Percentiles rank a stretch among this genome's conserved stretches.
Conservation (phyloP, 1,140 invertebrate genomes). For the Cyrtorhinus lividipennis region DNA sequence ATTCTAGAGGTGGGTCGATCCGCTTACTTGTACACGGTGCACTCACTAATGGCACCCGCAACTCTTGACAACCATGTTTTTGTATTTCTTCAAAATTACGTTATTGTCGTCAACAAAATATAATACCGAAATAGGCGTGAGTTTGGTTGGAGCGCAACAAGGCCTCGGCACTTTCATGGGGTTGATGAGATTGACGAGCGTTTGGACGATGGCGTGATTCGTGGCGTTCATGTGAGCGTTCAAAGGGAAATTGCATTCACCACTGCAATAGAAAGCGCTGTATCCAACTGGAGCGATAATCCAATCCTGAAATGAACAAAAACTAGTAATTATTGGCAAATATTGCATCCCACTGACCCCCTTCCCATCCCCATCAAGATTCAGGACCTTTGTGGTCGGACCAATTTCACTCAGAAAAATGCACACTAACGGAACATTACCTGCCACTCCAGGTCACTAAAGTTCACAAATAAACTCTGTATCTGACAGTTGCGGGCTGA, state of each 20-base stretch:
- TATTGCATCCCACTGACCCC: no score
- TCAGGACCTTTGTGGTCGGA: no score
- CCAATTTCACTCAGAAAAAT: no score
- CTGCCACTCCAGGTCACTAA: conserved; percentile 80
- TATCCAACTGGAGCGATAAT: conserved; percentile 90
- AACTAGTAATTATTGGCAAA: no score
- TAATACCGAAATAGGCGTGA: conserved; percentile 73
- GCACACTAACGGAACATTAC: no score
- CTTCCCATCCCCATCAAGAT: no score
- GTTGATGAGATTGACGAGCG: conserved; percentile 70
- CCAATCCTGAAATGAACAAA: conserved; percentile 58
- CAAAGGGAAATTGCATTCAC: conserved; percentile 84
- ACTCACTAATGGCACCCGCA: conserved; percentile 73
- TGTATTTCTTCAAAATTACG: conserved; percentile 85
- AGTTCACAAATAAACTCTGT: conserved; percentile 78
- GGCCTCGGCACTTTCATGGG: conserved; percentile 66
- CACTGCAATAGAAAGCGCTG: conserved; percentile 84
- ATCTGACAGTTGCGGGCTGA: conserved; percentile 40
- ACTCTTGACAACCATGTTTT: conserved; percentile 91
- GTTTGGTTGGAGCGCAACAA: conserved; percentile 82
- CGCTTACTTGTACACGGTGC: no score
- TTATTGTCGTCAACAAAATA: conserved; percentile 80
- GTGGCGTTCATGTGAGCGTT: conserved; percentile 88
- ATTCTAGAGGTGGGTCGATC: no score
- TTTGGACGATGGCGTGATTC: conserved; percentile 92